A percentile compares a stretch with the other conserved stretches of the same genome.
These are phyloP conservation scores for Malurus elegans DNA, from an alignment of 2,113 vertebrate genomes.

Conservation along the genomic window DNA sequence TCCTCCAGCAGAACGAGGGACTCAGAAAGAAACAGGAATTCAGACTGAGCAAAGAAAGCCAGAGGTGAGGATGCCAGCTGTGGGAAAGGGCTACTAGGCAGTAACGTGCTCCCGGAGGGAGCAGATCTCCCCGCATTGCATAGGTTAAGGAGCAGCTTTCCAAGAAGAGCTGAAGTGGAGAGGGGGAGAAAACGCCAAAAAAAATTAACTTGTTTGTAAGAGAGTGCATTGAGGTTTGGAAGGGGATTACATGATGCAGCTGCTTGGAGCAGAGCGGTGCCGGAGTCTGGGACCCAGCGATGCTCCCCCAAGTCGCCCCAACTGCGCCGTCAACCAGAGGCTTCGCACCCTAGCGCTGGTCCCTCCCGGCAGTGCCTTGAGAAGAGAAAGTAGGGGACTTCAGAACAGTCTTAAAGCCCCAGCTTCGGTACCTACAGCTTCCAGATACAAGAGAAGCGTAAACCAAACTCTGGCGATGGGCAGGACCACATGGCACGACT, in stretches of 20 bases:
- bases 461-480: background rate
- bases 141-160: background rate
- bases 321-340: fast-evolving
- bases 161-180: background rate
- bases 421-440: background rate
- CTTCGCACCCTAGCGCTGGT: background rate
- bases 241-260: background rate
- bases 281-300: background rate
- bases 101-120: background rate
- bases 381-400: background rate
- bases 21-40: background rate
- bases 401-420: background rate
- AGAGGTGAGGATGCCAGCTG: background rate
- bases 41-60: background rate
- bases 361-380: fast-evolving
- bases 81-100: background rate
- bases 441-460: background rate
- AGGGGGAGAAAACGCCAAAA: fast-evolving
- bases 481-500: background rate
- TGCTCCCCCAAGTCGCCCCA: background rate
- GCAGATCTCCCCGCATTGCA: background rate
- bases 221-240: background rate
- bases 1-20: background rate
- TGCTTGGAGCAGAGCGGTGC: background rate
- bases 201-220: background rate